Evolutionary conservation across 2,888 invertebrate genomes (phyloP), one percentile per base, ranked within the genome.

Genomic region (Cryptocephalus primarius): DNA sequence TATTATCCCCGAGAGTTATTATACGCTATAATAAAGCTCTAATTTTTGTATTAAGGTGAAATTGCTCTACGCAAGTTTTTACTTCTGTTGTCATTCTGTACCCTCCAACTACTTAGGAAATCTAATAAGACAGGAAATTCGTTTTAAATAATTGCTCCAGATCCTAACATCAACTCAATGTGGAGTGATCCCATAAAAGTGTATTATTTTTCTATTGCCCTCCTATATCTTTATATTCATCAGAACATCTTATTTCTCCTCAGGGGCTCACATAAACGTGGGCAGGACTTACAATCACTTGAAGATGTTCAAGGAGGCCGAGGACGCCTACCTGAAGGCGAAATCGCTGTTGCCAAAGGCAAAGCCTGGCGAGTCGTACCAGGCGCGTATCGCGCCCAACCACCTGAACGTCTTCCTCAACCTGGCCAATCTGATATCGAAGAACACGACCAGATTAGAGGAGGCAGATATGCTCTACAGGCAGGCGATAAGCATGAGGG

Each of bases 401-500:
- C 93, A 96, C 71, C 74, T 96, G 48, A 95, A 94, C 71, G 94
- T 95, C 2, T 96, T 94, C 70, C 78, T 96, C 44, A 95, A 95
- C 72, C 75, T 96, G 53, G 95, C 94, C 2, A 94, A 92, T 72
- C 75, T 96, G 56, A 92, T 95, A 64, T 89, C 94, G 4, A 88
- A 91, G 65, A 93, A 96, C 70, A 84, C 85, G 32, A 90, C 91
- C 3, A 77, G 95, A 46, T 71, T 96, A 45, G 89, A 91, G 69
- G 95, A 96, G 71, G 96, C 96, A 0, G 95, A 96, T 71, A 78
- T 89, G 77, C 69, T 95, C 42, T 93, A 95, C 64, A 76, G 92
- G 49, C 94, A 94, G 69, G 96, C 95, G 9, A 95, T 96, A 55
- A 92, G 93, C 65, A 96, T 96, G 96, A 76, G 96, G 55, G 85